Base-by-base conservation (phyloP, 2,113 vertebrate species). In the Pollachius pollachius region DNA sequence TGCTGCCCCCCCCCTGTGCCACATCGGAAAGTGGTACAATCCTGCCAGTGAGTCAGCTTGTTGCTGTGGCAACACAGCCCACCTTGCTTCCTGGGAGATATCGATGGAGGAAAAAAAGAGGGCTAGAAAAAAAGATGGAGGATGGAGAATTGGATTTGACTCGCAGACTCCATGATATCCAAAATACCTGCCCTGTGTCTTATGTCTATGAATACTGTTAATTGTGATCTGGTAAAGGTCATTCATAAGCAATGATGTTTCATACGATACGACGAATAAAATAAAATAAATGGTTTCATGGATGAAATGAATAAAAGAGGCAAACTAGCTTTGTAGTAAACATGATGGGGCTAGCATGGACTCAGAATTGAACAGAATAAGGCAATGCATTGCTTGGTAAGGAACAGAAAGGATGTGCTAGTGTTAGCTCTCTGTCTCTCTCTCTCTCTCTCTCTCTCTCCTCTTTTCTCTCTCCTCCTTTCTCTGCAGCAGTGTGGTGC, bases 51-150 rank as follows among this genome's bases (percentile, higher is more conserved):
- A 92, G 81, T 91, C 91, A 93, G 90, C 89, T 89, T 88, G 91
- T 93, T 92, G 82, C 91, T 80, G 83, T 90, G 92, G 89, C 74
- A 93, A 92, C 89, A 88, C 84, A 89, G 85, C 84, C 88, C 80
- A 89, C 85, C 86, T 83, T 67, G 54, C 76, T 74, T 86, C 72
- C 68, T 76, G 74, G 57, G 70, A 77, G 71, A 18, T 75, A 73
- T 65, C 27, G 17, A 76, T 62, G 67, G 25, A 18, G 13, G 23
- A 23, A 62, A 77, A 73, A 72, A 68, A 75, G 67, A 62, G 68
- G 66, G 56, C 62, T 77, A 16, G 75, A 76, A 83, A 87, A 82
- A 58, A 80, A 65, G 54, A 83, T 63, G 17, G 61, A 73, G 41
- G 41, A 68, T 5, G 76, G 27, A 13, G 41, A 13, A 15, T 27